Evolutionary conservation across 2,113 vertebrate species (phyloP), one percentile per base, ranked within the genome.

Genomic region (Lepus europaeus): DNA sequence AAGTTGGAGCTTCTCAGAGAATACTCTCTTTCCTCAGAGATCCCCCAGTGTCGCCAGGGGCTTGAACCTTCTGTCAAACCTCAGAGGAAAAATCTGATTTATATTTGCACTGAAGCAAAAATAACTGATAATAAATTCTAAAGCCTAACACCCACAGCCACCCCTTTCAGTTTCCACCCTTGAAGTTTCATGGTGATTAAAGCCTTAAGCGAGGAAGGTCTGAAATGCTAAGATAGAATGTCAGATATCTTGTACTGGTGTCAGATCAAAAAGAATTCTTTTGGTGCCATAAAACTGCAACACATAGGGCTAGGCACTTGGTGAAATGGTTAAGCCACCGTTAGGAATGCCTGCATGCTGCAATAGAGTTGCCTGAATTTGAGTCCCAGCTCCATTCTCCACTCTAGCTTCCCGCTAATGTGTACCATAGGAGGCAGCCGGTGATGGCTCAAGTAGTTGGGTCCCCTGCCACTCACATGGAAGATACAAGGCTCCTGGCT

Each of bases 161-260:
- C 9, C 3, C 45, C 11, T 39, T 39, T 61, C 72, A 45, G 45
- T 45, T 45, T 45, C 45, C 45, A 45, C 45, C 45, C 45, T 29
- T 76, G 33, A 5, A 0, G 12, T 12, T 69, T 20, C 20, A 0
- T 0, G 13, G 31, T 56, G n/a, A 36, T 0, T 0, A 25, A 9
- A 19, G n/a, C 36, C 29, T 12, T 9, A 9, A 36, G 7, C 1
- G 1, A n/a, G 17, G 66, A 33, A 0, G 6, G 0, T 16, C 23
- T 11, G 29, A 63, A 25, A 13, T 25, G 13, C 33, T 3, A 2
- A 22, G 45, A 0, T 5, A 6, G 61, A 19, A 4, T 2, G 70
- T 39, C 12, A 10, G 13, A 25, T 10, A 4, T 22, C 12, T 5
- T 7, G 13, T 19, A 23, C n/a, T 14, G 25, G 64, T 4, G 0